Evolutionary conservation across 2,797 vertebrate species (phyloP), one percentile per base, ranked within the genome.

Genomic region (Macropus fuliginosus): DNA sequence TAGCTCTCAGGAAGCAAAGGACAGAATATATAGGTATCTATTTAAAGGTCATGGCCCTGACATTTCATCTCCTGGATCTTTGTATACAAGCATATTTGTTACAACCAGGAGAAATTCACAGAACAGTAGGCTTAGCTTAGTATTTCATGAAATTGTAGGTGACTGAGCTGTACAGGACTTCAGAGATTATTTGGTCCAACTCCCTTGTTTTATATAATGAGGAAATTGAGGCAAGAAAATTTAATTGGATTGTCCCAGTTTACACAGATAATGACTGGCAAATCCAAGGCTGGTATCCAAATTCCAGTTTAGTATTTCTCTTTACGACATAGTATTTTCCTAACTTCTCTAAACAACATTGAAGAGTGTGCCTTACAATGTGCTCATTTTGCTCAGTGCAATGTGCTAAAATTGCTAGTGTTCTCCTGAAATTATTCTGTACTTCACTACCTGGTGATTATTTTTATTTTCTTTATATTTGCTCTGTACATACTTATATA

Each of bases 11-110:
- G 96, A 74, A 95, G 31, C 55, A 62, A 14, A 24, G 29, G 93
- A 46, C 46, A 66, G 16, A 50, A 40, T 34, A 92, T 12, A 52
- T 10, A 8, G 54, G 29, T 81, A 55, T 91, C 55, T 56, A 91
- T 8, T 92, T 14, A 95, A 94, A 1, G 24, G 93, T 59, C 46
- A 13, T 95, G 96, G 96, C 93, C 66, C 92, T 93, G 55, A 95
- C 96, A 94, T 91, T 95, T 40, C 74, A 13, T 94, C 93, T 91
- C 66, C 62, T 56, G 28, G 40, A 28, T 74, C 52, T 97, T 91
- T 16, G 62, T 46, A 46, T 24, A 52, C 50, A 96, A 91, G 94
- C 31, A n/a, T 31, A 55, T 93, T 62, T 46, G 87, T 16, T 52
- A n/a, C 4, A 59, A 34, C 56, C 24, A 31, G 95, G 31, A 95